These are phyloP conservation scores for Apaloderma vittatum DNA, from an alignment of 2,113 vertebrate species.

Conservation along the genomic window DNA sequence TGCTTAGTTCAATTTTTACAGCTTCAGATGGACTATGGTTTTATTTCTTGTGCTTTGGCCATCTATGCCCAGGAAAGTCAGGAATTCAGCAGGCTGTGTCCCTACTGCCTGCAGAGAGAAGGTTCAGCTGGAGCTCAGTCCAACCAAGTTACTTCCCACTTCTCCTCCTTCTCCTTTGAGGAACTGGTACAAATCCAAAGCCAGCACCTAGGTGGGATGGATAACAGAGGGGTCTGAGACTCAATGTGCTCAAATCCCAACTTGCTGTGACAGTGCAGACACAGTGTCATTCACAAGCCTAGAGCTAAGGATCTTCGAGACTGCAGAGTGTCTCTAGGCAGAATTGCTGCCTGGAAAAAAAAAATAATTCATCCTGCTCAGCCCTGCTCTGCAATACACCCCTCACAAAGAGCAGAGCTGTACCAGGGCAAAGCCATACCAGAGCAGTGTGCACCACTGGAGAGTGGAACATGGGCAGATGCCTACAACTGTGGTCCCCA, in stretches of 20 bases:
- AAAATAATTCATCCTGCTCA: not conserved
- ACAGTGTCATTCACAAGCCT: not conserved
- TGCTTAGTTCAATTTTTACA: not conserved
- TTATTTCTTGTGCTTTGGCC: not conserved
- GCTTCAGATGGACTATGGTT: not conserved
- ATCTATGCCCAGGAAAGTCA: not conserved
- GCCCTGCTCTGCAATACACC: not conserved
- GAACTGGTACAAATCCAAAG: not conserved
- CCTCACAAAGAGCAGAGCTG: accelerated
- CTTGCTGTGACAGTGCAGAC: not conserved
- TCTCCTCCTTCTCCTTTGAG: not conserved
- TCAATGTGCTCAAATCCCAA: not conserved
- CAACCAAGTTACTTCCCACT: not conserved
- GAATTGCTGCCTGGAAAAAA: not conserved
- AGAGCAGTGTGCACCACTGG: not conserved
- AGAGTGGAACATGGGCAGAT: not conserved
- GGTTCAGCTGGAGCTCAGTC: not conserved
- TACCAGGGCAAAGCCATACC: not conserved
- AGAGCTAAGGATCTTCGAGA: not conserved
- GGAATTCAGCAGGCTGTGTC: not conserved
- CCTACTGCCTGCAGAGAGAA: accelerated
- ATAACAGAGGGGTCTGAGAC: not conserved
- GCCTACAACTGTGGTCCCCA: not conserved
- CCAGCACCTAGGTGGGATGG: not conserved
- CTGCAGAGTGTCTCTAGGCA: not conserved